A percentile compares a stretch with the other conserved stretches of the same genome.
These are phyloP conservation scores for Mus spretus DNA, from an alignment of 2,797 vertebrate species.

Conservation along the genomic window DNA sequence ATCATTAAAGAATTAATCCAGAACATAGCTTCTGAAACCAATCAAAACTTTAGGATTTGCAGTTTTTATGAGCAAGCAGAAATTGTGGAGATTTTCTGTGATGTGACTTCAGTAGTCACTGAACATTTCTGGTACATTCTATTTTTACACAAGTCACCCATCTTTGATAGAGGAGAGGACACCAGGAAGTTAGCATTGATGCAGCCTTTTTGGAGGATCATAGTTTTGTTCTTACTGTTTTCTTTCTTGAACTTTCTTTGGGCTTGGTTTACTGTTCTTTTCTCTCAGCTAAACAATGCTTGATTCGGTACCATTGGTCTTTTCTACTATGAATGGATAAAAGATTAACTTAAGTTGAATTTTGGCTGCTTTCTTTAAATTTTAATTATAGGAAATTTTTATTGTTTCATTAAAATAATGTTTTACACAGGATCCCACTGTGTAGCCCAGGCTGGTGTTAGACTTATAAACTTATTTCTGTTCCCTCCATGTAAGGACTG, in stretches of 20 bases:
- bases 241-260: neutral
- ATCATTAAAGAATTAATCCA: neutral
- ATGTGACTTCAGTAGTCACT: neutral
- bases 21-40: neutral
- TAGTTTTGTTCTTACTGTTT: neutral
- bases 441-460: neutral
- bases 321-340: neutral
- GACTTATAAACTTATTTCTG: neutral
- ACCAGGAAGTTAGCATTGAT: neutral
- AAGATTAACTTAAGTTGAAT: neutral
- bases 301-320: neutral
- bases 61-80: neutral
- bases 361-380: neutral
- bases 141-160: neutral
- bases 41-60: neutral
- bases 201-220: neutral
- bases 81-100: neutral
- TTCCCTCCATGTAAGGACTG: neutral
- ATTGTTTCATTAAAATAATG: neutral
- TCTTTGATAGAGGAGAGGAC: neutral
- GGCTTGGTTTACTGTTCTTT: neutral
- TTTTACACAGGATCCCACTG: neutral
- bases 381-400: neutral
- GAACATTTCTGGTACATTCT: neutral
- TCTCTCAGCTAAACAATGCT: neutral